Evolutionary conservation across 2,797 vertebrate genomes (phyloP), one percentile per base, ranked within the genome.

Genomic region (Channa striata): DNA sequence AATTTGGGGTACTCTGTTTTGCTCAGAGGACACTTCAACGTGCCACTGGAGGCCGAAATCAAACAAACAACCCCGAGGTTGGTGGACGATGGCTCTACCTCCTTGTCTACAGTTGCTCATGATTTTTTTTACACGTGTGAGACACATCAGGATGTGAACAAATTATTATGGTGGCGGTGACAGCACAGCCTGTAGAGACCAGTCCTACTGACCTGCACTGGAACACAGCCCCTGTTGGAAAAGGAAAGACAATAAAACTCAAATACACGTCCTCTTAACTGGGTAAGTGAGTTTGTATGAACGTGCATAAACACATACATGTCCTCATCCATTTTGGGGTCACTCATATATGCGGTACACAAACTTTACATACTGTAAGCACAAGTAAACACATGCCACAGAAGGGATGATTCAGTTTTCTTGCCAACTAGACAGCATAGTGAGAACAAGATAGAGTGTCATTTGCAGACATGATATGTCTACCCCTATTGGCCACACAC

Each of bases 381-480:
- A 33, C 33, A 65, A 48, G 19, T 9, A 57, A 57, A 53, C 42
- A 50, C 53, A 61, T 11, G 16, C 51, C 44, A 21, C 36, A 59
- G 44, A 53, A 10, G 14, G 33, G 39, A 44, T 30, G 2, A 9
- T 52, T 52, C 44, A 2, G 49, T 20, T 59, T 57, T 76, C 44
- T 0, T 72, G 76, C 77, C 82, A 90, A 63, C 37, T 65, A 88
- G 76, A 80, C 73, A 10, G 40, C 77, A 85, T 80, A 85, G 85
- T 80, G 82, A 79, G 58, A 92, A 91, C 87, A 82, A 79, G 79
- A 67, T 66, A 75, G 77, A 44, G 69, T 62, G 63, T 81, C 70
- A 63, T 80, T 79, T 87, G 62, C 76, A 81, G 77, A 85, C 80
- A 75, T 54, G 82, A 80, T 58, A 77, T 65, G 65, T 67, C 59